Conservation (phyloP, 2,113 vertebrate species). For the Takifugu flavidus region DNA sequence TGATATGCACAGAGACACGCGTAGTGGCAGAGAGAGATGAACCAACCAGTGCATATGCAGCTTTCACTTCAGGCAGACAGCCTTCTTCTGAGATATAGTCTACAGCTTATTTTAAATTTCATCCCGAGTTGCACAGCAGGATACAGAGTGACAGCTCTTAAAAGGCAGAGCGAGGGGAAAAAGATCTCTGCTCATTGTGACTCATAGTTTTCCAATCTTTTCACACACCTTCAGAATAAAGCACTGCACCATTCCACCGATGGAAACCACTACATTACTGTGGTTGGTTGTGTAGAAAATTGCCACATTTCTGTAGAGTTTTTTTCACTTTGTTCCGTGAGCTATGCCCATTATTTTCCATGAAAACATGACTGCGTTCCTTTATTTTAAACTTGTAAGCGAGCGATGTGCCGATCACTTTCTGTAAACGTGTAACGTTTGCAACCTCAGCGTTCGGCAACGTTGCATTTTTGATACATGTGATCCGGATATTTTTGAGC, state of each 20-base stretch:
- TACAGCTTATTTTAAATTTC: conserved; percentile 61
- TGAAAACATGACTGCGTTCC: too few relatives aligned
- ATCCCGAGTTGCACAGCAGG: conserved; percentile 45
- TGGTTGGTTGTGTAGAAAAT: background rate
- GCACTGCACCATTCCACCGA: too few relatives aligned
- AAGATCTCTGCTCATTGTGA: conserved; percentile 24
- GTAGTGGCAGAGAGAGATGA: conserved; percentile 35
- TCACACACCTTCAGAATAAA: background rate
- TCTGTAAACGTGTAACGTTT: too few relatives aligned
- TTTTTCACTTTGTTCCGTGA: too few relatives aligned
- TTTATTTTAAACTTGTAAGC: too few relatives aligned
- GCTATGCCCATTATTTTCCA: too few relatives aligned
- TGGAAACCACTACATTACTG: background rate
- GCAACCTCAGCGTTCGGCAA: too few relatives aligned
- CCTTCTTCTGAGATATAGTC: conserved; percentile 47
- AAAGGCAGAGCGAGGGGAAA: conserved; percentile 25
- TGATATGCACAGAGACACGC: conserved; percentile 7
- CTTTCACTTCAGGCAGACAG: conserved; percentile 54
- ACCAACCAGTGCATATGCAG: conserved; percentile 26
- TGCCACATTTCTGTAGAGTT: too few relatives aligned
- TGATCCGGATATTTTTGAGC: too few relatives aligned
- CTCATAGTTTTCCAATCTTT: conserved; percentile 24
- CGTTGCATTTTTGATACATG: too few relatives aligned
- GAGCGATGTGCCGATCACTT: too few relatives aligned
- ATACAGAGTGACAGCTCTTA: conserved; percentile 44